Conservation (phyloP, 2,797 vertebrate species). For the Anguilla obscura region DNA sequence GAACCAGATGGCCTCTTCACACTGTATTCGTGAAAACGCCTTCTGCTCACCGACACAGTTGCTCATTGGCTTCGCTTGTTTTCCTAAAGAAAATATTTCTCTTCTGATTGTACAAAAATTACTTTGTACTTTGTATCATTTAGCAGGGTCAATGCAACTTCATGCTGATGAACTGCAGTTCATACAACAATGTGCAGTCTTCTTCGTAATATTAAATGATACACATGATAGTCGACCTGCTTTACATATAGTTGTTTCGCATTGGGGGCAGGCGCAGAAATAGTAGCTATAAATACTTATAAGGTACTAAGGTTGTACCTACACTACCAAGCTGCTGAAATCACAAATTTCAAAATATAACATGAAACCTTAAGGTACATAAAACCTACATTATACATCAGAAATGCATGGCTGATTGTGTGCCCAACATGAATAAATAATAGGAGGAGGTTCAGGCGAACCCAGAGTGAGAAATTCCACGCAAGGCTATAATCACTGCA, state of each 20-base stretch:
- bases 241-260: neutral
- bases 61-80: neutral
- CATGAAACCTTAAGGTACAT: neutral
- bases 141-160: neutral
- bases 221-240: neutral
- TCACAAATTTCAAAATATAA: neutral
- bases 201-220: neutral
- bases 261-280: neutral
- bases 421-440: neutral
- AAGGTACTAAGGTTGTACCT: neutral
- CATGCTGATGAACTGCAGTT: neutral
- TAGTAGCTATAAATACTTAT: neutral
- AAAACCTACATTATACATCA: neutral
- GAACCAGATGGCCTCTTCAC: conserved; percentile 2
- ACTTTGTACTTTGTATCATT: neutral
- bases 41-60: neutral
- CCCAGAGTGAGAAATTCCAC: neutral
- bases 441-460: neutral
- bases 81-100: neutral
- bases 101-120: neutral
- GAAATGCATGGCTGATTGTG: neutral
- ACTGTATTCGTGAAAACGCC: neutral
- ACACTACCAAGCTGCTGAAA: neutral
- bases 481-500: neutral
- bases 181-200: neutral